Conservation (phyloP, 2,888 invertebrate genomes). For the Drosophila ustulata region DNA sequence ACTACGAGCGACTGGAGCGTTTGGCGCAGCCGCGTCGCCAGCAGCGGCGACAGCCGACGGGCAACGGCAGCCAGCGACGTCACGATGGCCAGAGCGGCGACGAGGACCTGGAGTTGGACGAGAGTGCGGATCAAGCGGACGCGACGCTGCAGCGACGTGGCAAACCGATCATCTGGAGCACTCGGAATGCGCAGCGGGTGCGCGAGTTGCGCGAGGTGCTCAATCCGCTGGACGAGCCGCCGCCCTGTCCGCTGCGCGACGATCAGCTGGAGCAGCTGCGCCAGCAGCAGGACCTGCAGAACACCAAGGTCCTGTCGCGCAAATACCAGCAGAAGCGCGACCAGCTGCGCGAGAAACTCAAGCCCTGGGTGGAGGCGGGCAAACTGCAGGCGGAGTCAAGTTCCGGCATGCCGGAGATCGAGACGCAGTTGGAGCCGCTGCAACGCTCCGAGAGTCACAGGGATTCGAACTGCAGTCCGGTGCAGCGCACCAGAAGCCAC, state of each 20-base stretch:
- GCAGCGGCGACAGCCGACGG: not conserved
- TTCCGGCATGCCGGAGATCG: not conserved
- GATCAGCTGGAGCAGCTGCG: slow-evolving; percentile 37
- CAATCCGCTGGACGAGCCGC: not conserved
- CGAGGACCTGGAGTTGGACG: not conserved
- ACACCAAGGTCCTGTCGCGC: slow-evolving; percentile 20
- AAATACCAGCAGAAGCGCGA: slow-evolving; percentile 37
- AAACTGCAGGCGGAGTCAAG: slow-evolving; percentile 18
- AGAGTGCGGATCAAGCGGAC: too few relatives aligned
- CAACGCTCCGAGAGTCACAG: slow-evolving; percentile 2
- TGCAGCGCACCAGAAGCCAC: not conserved
- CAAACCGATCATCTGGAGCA: slow-evolving; percentile 24
- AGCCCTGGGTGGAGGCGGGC: slow-evolving; percentile 33
- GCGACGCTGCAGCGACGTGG: not conserved
- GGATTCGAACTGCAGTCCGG: not conserved
- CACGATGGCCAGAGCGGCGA: not conserved
- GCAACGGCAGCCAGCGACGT: too few relatives aligned
- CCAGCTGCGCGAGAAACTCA: slow-evolving; percentile 18
- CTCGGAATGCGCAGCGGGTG: slow-evolving; percentile 21
- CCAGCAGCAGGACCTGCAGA: slow-evolving; percentile 29
- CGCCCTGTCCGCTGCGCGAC: not conserved
- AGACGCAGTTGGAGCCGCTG: not conserved
- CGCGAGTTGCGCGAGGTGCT: slow-evolving; percentile 10
- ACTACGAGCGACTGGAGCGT: slow-evolving; percentile 37
- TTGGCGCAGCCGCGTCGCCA: slow-evolving; percentile 39